These are phyloP conservation scores for Apoda limacodes DNA, from an alignment of 2,888 invertebrate species.

Conservation along the genomic window DNA sequence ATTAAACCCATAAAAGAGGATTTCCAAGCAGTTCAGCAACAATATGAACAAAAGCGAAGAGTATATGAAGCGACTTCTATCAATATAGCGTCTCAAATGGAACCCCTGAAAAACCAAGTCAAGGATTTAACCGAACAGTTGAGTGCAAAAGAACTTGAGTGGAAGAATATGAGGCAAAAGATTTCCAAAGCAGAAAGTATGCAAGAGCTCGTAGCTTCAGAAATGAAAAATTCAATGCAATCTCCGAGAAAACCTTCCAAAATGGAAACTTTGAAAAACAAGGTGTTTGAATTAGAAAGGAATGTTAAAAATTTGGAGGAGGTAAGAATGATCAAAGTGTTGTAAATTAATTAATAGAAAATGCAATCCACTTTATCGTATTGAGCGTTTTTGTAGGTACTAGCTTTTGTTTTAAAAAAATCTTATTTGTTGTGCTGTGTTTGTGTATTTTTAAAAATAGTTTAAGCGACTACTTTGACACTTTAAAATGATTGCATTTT, in stretches of 20 bases:
- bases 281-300: slow-evolving; percentile 72
- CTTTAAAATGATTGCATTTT: too few relatives aligned
- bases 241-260: slow-evolving; percentile 59
- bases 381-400: too few relatives aligned
- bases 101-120: slow-evolving; percentile 65
- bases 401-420: too few relatives aligned
- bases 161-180: slow-evolving; percentile 65
- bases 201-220: slow-evolving; percentile 62
- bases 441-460: too few relatives aligned
- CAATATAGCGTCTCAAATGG: slow-evolving; percentile 66
- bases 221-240: slow-evolving; percentile 62
- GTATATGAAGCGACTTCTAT: slow-evolving; percentile 75
- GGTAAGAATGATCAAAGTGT: too few relatives aligned
- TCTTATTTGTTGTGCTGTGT: too few relatives aligned
- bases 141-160: slow-evolving; percentile 62
- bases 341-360: too few relatives aligned
- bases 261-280: slow-evolving; percentile 73
- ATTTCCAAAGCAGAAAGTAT: slow-evolving; percentile 67
- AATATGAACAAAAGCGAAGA: slow-evolving; percentile 76
- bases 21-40: slow-evolving; percentile 72
- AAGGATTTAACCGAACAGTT: slow-evolving; percentile 64
- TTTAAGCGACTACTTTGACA: too few relatives aligned
- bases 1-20: slow-evolving; percentile 76
- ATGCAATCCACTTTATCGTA: too few relatives aligned
- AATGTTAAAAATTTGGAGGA: slow-evolving; percentile 59